phyloP scores from a whole-genome alignment of 2,888 invertebrate genomes.

The Boloria selene region DNA sequence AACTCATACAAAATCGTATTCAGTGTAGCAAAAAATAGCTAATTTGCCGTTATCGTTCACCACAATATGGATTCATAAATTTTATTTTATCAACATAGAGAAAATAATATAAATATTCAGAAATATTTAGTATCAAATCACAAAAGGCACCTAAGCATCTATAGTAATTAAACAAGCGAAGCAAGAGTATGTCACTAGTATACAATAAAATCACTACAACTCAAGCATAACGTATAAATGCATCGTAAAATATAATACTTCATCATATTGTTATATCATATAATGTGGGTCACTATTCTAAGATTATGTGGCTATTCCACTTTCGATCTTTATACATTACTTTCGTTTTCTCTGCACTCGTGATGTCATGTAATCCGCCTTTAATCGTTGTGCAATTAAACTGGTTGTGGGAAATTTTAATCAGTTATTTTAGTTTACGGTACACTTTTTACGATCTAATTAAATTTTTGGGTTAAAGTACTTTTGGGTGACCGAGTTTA shows the following conservation, averaged over 20 bases:
- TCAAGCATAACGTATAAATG: not conserved
- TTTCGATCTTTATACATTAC: slow-evolving; percentile 35
- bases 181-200: too few species aligned
- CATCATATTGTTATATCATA: slow-evolving; percentile 11
- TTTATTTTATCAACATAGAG: not conserved
- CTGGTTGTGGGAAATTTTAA: slow-evolving; percentile 38
- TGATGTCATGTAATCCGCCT: slow-evolving; percentile 43
- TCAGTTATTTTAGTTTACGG: slow-evolving; percentile 18
- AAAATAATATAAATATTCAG: not conserved
- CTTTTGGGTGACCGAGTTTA: slow-evolving; percentile 2
- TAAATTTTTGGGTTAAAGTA: not conserved
- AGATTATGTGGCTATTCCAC: slow-evolving; percentile 20
- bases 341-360: slow-evolving; percentile 30
- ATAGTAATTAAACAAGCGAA: too few species aligned
- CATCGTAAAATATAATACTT: slow-evolving; percentile 1
- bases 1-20: too few species aligned
- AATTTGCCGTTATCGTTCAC: too few species aligned
- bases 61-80: too few species aligned
- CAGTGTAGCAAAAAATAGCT: too few species aligned
- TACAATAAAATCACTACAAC: not conserved
- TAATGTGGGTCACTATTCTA: slow-evolving; percentile 19
- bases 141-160: too few species aligned
- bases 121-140: not conserved
- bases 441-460: slow-evolving; percentile 18
- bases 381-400: slow-evolving; percentile 43